Conservation (phyloP, 92 coral and sea anemone genomes). For the Virgularia gustaviana region DNA sequence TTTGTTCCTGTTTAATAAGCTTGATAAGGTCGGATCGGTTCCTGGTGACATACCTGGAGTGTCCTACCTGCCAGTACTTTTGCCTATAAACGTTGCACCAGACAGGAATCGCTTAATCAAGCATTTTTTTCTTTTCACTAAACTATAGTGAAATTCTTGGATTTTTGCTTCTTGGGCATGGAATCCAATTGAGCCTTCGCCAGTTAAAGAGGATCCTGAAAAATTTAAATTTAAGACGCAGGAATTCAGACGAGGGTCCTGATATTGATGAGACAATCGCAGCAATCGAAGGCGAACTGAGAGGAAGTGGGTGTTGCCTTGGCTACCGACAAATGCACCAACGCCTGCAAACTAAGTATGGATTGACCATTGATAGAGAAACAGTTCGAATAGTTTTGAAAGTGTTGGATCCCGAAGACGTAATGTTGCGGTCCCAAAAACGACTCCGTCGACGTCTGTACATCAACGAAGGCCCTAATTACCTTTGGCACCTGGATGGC, state of each 20-base stretch:
- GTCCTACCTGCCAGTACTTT: not conserved
- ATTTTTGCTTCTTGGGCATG: constrained; percentile 53
- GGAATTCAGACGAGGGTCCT: constrained; percentile 32
- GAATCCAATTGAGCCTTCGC: constrained; percentile 53
- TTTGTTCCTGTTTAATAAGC: no score
- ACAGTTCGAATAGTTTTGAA: constrained; percentile 16
- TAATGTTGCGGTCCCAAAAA: not conserved
- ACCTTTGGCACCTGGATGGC: not conserved
- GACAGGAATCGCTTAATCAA: constrained; percentile 43
- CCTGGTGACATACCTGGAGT: no score
- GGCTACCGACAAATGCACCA: constrained; percentile 68
- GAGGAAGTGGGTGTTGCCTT: constrained; percentile 45
- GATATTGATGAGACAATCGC: constrained; percentile 19
- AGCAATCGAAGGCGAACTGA: constrained; percentile 42
- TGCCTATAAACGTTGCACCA: not conserved
- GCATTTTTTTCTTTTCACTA: constrained; percentile 50
- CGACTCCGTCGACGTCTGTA: not conserved
- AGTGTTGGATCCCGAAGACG: constrained; percentile 1
- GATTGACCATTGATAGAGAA: constrained; percentile 41
- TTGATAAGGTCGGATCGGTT: no score
- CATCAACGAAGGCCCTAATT: not conserved
- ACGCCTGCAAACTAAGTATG: constrained; percentile 30
- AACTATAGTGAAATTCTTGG: constrained; percentile 50
- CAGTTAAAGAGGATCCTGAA: constrained; percentile 54
- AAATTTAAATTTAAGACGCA: constrained; percentile 26